Base-by-base conservation (phyloP, 1,140 invertebrate genomes). In the Penaeus indicus region DNA sequence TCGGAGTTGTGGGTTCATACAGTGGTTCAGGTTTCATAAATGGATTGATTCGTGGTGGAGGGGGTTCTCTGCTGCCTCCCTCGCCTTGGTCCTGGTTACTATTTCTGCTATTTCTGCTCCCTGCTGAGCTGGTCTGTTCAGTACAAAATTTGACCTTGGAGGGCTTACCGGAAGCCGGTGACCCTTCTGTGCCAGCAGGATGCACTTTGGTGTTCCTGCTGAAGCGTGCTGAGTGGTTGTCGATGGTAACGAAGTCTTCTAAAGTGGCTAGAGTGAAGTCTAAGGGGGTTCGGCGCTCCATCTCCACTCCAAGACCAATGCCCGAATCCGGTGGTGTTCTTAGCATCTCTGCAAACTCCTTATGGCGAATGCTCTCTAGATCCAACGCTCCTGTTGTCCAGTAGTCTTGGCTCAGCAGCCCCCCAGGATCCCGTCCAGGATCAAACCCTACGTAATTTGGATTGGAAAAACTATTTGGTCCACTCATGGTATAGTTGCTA, bases 301-400 rank as follows among this genome's bases (percentile, higher is more conserved):
- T 91, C 64, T 91, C 90, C 11, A 91, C 90, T 3, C 90, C 90
- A 2, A 91, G 84, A 19, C 90, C 88, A 64, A 91, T 91, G 32
- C 90, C 90, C 18, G 90, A 91, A 78, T 91, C 90, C 27, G 90
- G 90, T 22, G 90, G 90, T 38, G 90, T 91, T 75, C 88, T 86
- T 21, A 91, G 61, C 38, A 91, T 78, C 78, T 91, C 90, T 5
- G 90, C 90, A 75, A 91, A 91, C 72, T 91, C 88, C 67, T 91
- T 91, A 80, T 91, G 90, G 3, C 90, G 60, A 22, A 89, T 83
- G 61, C 90, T 91, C 60, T 91, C 90, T 13, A 91, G 85, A 42
- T 91, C 90, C 32, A 91, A 77, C 10, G 90, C 90, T 38, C 90
- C 88, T n/a, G 88, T 89, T 38, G 80, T 69, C 90, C 90, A 91